Percentiles rank a stretch among this genome's conserved stretches.
These are phyloP conservation scores for Podocnemis expansa DNA, from an alignment of 2,113 vertebrate genomes.

Conservation along the genomic window DNA sequence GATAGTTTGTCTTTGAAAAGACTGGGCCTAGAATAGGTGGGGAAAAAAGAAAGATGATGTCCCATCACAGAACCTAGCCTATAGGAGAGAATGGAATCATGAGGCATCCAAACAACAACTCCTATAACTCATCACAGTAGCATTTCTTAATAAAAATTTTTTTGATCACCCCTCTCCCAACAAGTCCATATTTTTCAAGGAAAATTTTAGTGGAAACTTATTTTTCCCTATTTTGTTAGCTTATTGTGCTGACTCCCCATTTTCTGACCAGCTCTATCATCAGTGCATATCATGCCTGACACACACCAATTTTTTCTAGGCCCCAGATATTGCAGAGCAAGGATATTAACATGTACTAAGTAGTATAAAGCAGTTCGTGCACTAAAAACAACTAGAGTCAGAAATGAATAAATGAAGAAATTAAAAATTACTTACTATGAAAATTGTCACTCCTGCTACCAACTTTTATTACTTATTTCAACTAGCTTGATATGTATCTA, in stretches of 20 bases:
- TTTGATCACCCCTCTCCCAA: not conserved
- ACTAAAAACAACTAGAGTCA: not conserved
- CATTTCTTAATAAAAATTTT: not conserved
- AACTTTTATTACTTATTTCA: not conserved
- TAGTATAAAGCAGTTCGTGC: not conserved
- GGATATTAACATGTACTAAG: not conserved
- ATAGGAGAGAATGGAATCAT: not conserved
- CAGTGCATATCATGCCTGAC: not conserved
- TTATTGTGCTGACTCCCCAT: not conserved
- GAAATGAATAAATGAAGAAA: not conserved
- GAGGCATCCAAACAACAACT: too few species aligned
- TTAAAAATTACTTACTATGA: not conserved
- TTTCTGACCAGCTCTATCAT: not conserved
- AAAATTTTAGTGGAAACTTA: not conserved
- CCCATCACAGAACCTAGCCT: not conserved
- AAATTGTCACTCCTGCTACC: not conserved
- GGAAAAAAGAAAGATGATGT: not conserved
- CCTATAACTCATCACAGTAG: not conserved
- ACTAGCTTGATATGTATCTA: not conserved
- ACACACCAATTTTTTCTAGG: not conserved
- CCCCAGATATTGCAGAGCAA: not conserved
- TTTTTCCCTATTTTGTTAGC: accelerated
- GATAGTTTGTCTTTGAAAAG: not conserved
- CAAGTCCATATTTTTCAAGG: not conserved
- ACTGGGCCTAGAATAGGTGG: not conserved